Percentiles rank a stretch among this genome's conserved stretches.
Conservation (phyloP, 2,888 invertebrate genomes). For the Rapana venosa region DNA sequence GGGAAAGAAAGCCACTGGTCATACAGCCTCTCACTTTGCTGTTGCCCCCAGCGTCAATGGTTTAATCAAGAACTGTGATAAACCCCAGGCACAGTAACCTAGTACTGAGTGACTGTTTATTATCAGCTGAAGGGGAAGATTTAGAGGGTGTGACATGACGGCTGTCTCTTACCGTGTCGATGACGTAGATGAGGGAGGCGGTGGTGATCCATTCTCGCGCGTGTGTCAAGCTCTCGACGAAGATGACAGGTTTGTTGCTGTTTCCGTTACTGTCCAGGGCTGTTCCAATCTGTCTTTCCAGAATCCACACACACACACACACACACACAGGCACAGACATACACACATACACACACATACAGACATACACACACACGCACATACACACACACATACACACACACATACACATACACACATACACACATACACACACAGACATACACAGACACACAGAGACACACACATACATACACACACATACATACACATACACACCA, state of each 20-base stretch:
- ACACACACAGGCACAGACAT: not conserved
- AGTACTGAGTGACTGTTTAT: too few relatives aligned
- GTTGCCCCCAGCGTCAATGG: too few relatives aligned
- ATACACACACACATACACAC: not conserved
- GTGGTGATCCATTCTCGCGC: constrained; percentile 50
- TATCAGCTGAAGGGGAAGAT: too few relatives aligned
- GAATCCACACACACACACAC: not conserved
- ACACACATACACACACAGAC: not conserved
- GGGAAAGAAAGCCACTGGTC: too few relatives aligned
- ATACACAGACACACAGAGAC: not conserved
- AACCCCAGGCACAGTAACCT: too few relatives aligned
- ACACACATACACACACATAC: not conserved
- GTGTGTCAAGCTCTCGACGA: constrained; percentile 45
- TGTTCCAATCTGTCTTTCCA: not conserved
- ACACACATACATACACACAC: not conserved
- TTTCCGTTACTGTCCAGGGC: not conserved
- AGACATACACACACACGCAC: not conserved
- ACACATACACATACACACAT: not conserved
- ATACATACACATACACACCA: not conserved
- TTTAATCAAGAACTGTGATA: too few relatives aligned
- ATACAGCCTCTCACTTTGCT: too few relatives aligned
- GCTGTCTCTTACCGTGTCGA: constrained; percentile 41
- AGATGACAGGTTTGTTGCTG: constrained; percentile 44
- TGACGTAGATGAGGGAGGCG: constrained; percentile 43
- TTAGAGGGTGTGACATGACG: too few relatives aligned